phyloP scores from a whole-genome alignment of 2,113 vertebrate species.

The Ceyx melanurus region DNA sequence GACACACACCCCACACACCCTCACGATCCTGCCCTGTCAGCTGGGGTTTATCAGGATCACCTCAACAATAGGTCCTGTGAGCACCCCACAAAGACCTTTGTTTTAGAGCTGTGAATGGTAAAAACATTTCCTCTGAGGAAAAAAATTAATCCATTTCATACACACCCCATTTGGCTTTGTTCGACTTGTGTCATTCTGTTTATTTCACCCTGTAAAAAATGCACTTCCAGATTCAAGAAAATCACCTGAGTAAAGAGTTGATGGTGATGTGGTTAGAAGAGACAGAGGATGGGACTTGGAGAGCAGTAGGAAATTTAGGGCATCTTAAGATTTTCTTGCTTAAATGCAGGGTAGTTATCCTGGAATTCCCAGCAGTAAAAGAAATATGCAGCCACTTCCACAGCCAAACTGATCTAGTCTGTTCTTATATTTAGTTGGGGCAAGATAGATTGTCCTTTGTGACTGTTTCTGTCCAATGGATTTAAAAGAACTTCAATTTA shows the following conservation, averaged over 20 bases:
- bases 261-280: background rate
- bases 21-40: background rate
- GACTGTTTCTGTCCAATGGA: background rate
- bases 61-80: background rate
- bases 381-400: fast-evolving
- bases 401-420: background rate
- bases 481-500: background rate
- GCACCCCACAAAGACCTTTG: background rate
- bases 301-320: background rate
- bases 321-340: background rate
- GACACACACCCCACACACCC: fast-evolving
- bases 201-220: background rate
- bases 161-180: background rate
- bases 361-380: background rate
- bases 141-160: background rate
- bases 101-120: background rate
- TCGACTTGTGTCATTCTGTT: background rate
- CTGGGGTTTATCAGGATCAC: background rate
- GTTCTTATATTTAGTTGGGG: background rate
- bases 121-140: background rate
- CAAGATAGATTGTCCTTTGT: background rate
- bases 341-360: background rate
- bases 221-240: background rate
- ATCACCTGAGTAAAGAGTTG: background rate
- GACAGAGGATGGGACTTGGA: background rate